These are phyloP conservation scores for Erythrocebus patas DNA, from an alignment of 2,113 vertebrate species.

Conservation along the genomic window DNA sequence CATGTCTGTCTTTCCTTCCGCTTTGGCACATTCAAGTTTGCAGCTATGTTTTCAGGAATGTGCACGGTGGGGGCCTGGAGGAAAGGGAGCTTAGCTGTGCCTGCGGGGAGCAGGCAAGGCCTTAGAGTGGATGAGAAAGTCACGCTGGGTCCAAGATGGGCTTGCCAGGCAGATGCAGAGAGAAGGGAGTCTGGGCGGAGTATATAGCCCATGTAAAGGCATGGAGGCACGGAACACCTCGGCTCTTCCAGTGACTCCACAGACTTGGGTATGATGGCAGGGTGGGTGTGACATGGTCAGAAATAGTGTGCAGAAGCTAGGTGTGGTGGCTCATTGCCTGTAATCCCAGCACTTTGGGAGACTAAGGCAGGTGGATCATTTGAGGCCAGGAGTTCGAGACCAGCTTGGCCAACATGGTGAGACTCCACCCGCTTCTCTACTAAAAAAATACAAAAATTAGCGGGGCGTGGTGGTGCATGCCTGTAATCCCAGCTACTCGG, in stretches of 20 bases:
- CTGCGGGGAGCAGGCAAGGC: not conserved
- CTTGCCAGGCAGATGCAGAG: not conserved
- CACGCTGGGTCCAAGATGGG: not conserved
- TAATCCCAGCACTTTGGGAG: too few relatives aligned
- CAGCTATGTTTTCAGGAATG: not conserved
- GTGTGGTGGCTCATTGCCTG: too few relatives aligned
- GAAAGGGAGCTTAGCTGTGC: not conserved
- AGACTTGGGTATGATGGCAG: not conserved
- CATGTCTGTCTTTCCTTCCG: not conserved
- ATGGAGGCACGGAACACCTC: rapidly evolving
- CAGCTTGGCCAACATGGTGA: too few relatives aligned
- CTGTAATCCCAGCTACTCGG: too few relatives aligned
- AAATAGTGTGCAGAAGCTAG: too few relatives aligned
- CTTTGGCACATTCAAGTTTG: not conserved
- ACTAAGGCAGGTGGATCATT: too few relatives aligned
- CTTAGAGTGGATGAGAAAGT: not conserved
- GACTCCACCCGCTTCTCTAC: too few relatives aligned
- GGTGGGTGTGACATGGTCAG: not conserved
- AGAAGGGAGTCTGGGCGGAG: not conserved
- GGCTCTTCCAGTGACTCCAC: not conserved
- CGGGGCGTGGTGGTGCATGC: too few relatives aligned
- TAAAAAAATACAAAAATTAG: too few relatives aligned
- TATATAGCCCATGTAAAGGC: not conserved
- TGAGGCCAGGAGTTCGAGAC: too few relatives aligned
- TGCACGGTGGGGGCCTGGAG: not conserved